Evolutionary conservation across 2,113 vertebrate genomes (phyloP).

Genomic region (Herpetotheres cachinnans): DNA sequence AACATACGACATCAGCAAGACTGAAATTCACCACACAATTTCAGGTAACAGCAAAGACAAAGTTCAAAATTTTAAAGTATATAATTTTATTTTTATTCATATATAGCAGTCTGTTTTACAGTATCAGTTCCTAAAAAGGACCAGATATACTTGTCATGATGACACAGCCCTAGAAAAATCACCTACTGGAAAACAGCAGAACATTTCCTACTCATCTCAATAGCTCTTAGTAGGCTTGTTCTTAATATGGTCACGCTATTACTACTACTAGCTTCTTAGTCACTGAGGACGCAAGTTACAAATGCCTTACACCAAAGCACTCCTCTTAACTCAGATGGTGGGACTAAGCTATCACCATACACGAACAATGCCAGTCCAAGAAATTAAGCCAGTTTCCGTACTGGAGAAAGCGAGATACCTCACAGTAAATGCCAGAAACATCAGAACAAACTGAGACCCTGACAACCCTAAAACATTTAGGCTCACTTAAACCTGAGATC

Average conservation of each 20-base stretch:
- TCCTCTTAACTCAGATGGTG: neutral
- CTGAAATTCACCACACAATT: neutral
- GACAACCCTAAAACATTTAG: neutral
- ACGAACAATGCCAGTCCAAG: accelerated
- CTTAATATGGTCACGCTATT: neutral
- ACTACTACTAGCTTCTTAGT: neutral
- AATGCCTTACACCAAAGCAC: neutral
- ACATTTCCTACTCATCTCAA: neutral
- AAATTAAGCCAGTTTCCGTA: neutral
- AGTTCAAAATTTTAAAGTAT: neutral
- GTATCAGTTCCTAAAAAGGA: neutral
- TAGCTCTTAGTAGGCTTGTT: neutral
- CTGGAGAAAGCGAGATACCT: neutral
- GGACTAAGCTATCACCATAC: too few species aligned
- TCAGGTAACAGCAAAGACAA: neutral
- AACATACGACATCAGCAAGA: neutral
- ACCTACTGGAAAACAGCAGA: neutral
- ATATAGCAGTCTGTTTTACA: neutral
- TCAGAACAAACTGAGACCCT: neutral
- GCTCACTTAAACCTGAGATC: neutral
- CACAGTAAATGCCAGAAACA: neutral
- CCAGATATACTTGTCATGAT: neutral
- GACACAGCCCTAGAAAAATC: neutral
- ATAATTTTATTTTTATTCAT: neutral
- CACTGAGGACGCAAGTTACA: neutral